Conservation (phyloP, 2,888 invertebrate species). For the Orthosia cruda region DNA sequence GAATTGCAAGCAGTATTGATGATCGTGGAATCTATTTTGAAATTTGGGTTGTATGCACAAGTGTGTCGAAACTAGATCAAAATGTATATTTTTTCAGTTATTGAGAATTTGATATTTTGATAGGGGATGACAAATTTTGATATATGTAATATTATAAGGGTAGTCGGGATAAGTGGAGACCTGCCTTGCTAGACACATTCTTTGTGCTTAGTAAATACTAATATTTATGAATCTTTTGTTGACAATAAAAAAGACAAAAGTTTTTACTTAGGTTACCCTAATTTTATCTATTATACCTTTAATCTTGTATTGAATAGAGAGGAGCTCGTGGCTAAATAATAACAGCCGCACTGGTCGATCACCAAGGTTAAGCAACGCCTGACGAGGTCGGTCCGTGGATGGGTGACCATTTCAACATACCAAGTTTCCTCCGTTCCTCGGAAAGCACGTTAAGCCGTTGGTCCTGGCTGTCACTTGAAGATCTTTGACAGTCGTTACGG, state of each 20-base stretch:
- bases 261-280: background rate
- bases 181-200: background rate
- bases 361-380: too few species aligned
- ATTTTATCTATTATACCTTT: too few species aligned
- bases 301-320: too few species aligned
- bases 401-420: too few species aligned
- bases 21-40: slow-evolving; percentile 11
- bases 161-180: slow-evolving; percentile 25
- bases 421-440: too few species aligned
- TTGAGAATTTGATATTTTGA: slow-evolving; percentile 33
- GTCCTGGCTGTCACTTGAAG: too few species aligned
- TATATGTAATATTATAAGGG: slow-evolving; percentile 9
- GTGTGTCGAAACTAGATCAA: slow-evolving; percentile 65
- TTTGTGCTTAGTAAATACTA: background rate
- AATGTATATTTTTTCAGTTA: slow-evolving; percentile 36
- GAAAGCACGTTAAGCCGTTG: too few species aligned
- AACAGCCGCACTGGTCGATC: too few species aligned
- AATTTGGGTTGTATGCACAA: slow-evolving; percentile 62
- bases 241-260: background rate
- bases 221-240: background rate
- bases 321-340: too few species aligned
- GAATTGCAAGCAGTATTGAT: background rate
- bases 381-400: too few species aligned
- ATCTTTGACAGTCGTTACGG: too few species aligned
- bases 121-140: slow-evolving; percentile 34